Evolutionary conservation across 2,113 vertebrate species (phyloP).

Genomic region (Xyrauchen texanus): DNA sequence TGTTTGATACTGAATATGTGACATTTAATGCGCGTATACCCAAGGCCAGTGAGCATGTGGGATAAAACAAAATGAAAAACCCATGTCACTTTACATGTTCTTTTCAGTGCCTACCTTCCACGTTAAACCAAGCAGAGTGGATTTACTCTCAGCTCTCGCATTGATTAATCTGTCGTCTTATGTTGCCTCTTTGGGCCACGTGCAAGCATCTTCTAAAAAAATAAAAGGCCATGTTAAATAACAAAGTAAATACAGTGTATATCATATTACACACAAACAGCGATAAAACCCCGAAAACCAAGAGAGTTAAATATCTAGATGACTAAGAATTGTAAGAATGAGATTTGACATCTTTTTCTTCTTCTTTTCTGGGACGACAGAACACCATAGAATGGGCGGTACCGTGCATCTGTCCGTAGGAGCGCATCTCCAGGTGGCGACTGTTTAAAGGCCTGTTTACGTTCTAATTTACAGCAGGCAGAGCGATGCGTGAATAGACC

Average conservation of each 20-base stretch:
- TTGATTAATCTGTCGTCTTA: neutral
- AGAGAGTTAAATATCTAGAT: neutral
- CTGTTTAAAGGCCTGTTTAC: slow-evolving; percentile 90
- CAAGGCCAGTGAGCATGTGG: neutral
- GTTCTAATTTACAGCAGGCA: slow-evolving; percentile 93
- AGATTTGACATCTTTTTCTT: slow-evolving; percentile 11
- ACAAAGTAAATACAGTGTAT: neutral
- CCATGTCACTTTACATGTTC: neutral
- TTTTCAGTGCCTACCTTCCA: neutral
- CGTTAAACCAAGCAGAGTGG: neutral
- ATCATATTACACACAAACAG: neutral
- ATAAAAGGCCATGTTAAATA: neutral
- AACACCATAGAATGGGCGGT: slow-evolving; percentile 53
- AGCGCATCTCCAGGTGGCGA: slow-evolving; percentile 38
- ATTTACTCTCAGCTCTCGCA: neutral
- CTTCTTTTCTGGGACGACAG: slow-evolving; percentile 2
- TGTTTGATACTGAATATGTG: slow-evolving; percentile 4
- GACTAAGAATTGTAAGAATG: neutral
- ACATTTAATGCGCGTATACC: neutral
- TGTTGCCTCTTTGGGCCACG: neutral
- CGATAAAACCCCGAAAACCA: neutral
- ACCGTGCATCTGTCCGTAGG: slow-evolving; percentile 68
- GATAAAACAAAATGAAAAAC: neutral
- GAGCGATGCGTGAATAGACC: slow-evolving; percentile 90
- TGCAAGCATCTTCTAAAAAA: neutral